phyloP scores from a whole-genome alignment of 2,113 vertebrate genomes.

The Salvelinus fontinalis region DNA sequence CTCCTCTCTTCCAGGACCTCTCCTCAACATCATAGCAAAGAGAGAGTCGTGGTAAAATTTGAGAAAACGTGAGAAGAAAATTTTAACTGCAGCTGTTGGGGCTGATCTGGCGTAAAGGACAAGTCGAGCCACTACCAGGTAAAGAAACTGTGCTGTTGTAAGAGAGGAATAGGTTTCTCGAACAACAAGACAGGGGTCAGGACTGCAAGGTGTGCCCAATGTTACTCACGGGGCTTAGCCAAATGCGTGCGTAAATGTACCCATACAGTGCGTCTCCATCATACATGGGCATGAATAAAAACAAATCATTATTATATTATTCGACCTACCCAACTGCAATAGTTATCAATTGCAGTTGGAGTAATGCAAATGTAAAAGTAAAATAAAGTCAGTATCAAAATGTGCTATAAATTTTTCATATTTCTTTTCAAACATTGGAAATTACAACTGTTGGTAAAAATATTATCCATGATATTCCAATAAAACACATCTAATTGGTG shows the following conservation, averaged over 20 bases:
- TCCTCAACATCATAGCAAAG: conserved; percentile 14
- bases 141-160: conserved; percentile 28
- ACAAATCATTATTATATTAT: not conserved
- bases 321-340: not conserved
- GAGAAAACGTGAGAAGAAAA: conserved; percentile 15
- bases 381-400: not conserved
- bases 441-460: not conserved
- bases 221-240: conserved; percentile 1
- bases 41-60: conserved; percentile 50
- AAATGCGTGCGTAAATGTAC: conserved; percentile 54
- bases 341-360: not conserved
- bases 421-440: too few relatives aligned
- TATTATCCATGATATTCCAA: not conserved
- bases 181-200: not conserved
- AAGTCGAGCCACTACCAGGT: conserved; percentile 49
- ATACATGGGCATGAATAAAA: not conserved
- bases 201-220: conserved; percentile 65
- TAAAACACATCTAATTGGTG: not conserved
- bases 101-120: conserved; percentile 47
- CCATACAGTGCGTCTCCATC: not conserved
- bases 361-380: not conserved
- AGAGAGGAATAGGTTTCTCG: conserved; percentile 34
- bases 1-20: conserved; percentile 36
- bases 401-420: too few relatives aligned
- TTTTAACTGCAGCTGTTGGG: conserved; percentile 52